A percentile compares a stretch with the other conserved stretches of the same genome.
Conservation (phyloP, 2,888 invertebrate genomes). For the Cephus runcator region DNA sequence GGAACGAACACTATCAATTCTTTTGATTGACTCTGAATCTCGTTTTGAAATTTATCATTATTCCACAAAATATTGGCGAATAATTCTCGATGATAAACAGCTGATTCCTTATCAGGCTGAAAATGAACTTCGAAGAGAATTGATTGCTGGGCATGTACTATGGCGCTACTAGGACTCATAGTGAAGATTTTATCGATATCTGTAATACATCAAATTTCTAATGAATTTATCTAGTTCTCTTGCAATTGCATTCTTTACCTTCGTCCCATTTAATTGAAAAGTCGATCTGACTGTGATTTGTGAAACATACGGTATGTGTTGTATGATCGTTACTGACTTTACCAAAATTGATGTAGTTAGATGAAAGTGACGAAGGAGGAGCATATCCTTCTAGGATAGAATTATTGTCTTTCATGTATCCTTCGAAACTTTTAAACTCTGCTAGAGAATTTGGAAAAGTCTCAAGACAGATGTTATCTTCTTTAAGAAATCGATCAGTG, state of each 20-base stretch:
- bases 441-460: constrained; percentile 29
- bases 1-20: constrained; percentile 31
- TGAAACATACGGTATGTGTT: constrained; percentile 40
- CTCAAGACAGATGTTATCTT: constrained; percentile 18
- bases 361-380: constrained; percentile 51
- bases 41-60: constrained; percentile 6
- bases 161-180: constrained; percentile 48
- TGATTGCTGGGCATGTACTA: constrained; percentile 45
- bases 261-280: constrained; percentile 44
- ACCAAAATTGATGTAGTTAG: constrained; percentile 58
- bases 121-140: constrained; percentile 59
- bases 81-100: constrained; percentile 50
- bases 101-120: constrained; percentile 44
- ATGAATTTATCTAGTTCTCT: background rate
- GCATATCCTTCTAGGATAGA: constrained; percentile 22
- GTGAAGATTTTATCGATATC: constrained; percentile 49
- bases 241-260: constrained; percentile 31
- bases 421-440: constrained; percentile 41
- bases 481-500: constrained; percentile 10
- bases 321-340: constrained; percentile 22
- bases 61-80: constrained; percentile 53
- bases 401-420: constrained; percentile 51
- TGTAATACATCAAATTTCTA: constrained; percentile 27
- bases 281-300: constrained; percentile 41
- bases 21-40: background rate